Evolutionary conservation across 2,113 vertebrate genomes (phyloP).

Genomic region (Anseranas semipalmata): DNA sequence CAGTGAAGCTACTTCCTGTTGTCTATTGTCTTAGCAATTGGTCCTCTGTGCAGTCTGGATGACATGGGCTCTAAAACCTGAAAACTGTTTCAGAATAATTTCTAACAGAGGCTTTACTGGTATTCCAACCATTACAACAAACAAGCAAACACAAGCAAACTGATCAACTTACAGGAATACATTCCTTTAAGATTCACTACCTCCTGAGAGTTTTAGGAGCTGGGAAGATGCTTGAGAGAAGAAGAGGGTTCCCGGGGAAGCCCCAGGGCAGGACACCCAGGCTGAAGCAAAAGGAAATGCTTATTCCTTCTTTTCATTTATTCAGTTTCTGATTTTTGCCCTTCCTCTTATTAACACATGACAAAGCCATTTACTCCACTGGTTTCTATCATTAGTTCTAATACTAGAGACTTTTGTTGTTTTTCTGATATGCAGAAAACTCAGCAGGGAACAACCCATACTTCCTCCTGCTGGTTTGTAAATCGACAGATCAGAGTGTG

Average conservation of each 20-base stretch:
- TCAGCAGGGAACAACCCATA: neutral
- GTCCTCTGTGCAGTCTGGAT: neutral
- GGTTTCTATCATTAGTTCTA: neutral
- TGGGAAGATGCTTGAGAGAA: neutral
- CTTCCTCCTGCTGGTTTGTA: neutral
- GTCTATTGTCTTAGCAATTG: accelerated
- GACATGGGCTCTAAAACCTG: neutral
- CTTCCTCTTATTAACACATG: neutral
- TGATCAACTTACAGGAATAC: neutral
- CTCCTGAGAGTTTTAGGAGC: neutral
- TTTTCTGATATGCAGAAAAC: neutral
- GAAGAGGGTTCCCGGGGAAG: neutral
- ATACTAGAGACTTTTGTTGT: neutral
- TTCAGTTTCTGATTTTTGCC: neutral
- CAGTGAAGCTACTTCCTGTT: neutral
- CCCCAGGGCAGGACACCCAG: neutral
- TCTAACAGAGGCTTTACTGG: neutral
- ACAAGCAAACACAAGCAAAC: neutral
- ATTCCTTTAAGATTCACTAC: neutral
- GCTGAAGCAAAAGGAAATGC: neutral
- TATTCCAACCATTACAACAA: neutral
- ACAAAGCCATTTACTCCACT: neutral
- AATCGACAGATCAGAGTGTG: neutral
- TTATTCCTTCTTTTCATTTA: neutral
- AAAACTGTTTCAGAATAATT: neutral